Base-by-base conservation (phyloP, 2,113 vertebrate species). In the Gallinago media region DNA sequence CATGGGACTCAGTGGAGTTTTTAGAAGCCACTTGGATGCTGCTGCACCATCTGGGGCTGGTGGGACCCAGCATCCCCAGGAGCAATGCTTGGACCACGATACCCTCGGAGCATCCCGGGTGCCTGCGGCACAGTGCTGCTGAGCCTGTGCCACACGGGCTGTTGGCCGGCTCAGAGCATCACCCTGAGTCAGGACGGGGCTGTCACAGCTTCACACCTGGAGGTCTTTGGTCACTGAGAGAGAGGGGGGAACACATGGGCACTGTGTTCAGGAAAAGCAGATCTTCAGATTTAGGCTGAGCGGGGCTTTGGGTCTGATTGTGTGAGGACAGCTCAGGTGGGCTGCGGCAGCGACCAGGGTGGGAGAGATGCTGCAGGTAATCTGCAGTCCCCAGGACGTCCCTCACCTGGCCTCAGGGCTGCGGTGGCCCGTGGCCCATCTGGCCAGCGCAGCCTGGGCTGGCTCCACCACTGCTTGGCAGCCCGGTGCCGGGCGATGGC, bases 341-440 rank as follows among this genome's bases (percentile, higher is more conserved):
- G 50, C 59, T 12, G 59, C 3, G 2, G 42, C 49, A 58, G 67
- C 2, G 13, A 14, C 7, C 3, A 8, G 38, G 6, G 23, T 21
- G 2, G 70, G 42, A 8, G 8, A 0, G 1, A n/a, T 0, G 7
- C 23, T 3, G 2, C 22, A 8, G 1, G 2, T 21, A 21, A 50
- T 42, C 15, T 7, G 20, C 40, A 11, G 16, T 9, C 27, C 71
- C 52, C 71, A 1, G 44, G 15, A 4, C 0, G 10, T 38, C 86
- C 86, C 81, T 29, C 55, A 20, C 55, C 76, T 1, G 36, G 29
- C 59, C 54, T 7, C 8, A 4, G 29, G 73, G 8, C 82, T 1
- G 23, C 6, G 3, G 61, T 0, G 12, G 23, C 55, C 9, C 0
- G 9, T 66, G 71, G n/a, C 29, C 52, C 32, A 2, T 36, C 54